Conservation (phyloP, 2,797 vertebrate genomes). For the Phalloptychus januarius region DNA sequence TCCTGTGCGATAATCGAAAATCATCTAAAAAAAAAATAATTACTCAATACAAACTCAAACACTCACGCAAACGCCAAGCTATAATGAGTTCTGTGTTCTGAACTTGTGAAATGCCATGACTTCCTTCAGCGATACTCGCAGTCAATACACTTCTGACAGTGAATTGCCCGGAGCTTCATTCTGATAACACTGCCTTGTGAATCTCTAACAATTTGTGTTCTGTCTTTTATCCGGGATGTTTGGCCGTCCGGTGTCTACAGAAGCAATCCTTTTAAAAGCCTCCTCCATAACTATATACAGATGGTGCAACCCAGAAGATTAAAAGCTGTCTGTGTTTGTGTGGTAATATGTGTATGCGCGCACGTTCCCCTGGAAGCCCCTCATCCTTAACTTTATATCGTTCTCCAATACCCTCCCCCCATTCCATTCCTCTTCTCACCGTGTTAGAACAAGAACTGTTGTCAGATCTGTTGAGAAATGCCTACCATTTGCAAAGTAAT, state of each 20-base stretch:
- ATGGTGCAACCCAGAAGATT: conserved; percentile 48
- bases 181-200: conserved; percentile 30
- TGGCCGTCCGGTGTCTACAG: conserved; percentile 38
- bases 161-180: conserved; percentile 28
- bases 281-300: conserved; percentile 28
- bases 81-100: conserved; percentile 11
- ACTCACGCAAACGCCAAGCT: conserved; percentile 1
- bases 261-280: conserved; percentile 67
- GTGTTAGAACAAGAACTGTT: conserved; percentile 9
- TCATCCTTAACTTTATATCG: conserved; percentile 38
- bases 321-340: conserved; percentile 36
- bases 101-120: conserved; percentile 22
- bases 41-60: neutral
- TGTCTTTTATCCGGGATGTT: conserved; percentile 41
- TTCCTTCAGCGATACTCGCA: conserved; percentile 8
- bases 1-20: neutral
- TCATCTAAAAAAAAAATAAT: conserved; percentile 10
- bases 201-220: conserved; percentile 36
- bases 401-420: conserved; percentile 16
- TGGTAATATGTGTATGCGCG: conserved; percentile 22
- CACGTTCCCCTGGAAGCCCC: conserved; percentile 7
- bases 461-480: conserved; percentile 41
- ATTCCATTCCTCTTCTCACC: conserved; percentile 7
- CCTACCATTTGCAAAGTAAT: conserved; percentile 57
- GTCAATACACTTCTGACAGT: conserved; percentile 20